Conservation (phyloP, 2,113 vertebrate species). For the Ammospiza nelsoni region DNA sequence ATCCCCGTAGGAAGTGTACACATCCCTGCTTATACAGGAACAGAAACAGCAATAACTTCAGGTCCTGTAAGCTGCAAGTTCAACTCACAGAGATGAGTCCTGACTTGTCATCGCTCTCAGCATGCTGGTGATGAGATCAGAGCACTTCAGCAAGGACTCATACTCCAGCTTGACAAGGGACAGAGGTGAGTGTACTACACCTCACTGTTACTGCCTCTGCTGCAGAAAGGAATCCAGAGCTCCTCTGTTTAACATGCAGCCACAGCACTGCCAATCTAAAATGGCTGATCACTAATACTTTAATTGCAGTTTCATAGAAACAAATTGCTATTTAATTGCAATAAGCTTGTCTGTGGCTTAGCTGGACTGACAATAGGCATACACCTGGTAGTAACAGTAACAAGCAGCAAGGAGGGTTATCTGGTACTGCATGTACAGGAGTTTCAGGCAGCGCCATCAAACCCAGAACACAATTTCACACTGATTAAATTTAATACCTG, state of each 20-base stretch:
- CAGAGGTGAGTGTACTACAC: background rate
- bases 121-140: conserved; percentile 29
- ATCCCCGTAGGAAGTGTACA: conserved; percentile 62
- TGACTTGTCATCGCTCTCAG: conserved; percentile 63
- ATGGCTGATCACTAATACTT: conserved; percentile 83
- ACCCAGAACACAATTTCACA: background rate
- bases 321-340: conserved; percentile 86
- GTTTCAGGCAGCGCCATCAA: background rate
- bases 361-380: conserved; percentile 73
- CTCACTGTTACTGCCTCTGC: conserved; percentile 12
- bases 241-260: conserved; percentile 71
- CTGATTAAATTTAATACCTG: background rate
- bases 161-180: conserved; percentile 36
- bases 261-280: conserved; percentile 76
- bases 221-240: conserved; percentile 6
- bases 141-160: conserved; percentile 20
- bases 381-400: conserved; percentile 46
- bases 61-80: conserved; percentile 62
- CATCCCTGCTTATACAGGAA: conserved; percentile 45
- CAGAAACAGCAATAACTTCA: conserved; percentile 56
- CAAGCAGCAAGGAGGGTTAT: background rate
- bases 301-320: conserved; percentile 87
- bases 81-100: conserved; percentile 60
- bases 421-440: background rate
- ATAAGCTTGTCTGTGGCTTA: conserved; percentile 79